Evolutionary conservation across 2,113 vertebrate genomes (phyloP).

Genomic region (Mormyrus lacerda): DNA sequence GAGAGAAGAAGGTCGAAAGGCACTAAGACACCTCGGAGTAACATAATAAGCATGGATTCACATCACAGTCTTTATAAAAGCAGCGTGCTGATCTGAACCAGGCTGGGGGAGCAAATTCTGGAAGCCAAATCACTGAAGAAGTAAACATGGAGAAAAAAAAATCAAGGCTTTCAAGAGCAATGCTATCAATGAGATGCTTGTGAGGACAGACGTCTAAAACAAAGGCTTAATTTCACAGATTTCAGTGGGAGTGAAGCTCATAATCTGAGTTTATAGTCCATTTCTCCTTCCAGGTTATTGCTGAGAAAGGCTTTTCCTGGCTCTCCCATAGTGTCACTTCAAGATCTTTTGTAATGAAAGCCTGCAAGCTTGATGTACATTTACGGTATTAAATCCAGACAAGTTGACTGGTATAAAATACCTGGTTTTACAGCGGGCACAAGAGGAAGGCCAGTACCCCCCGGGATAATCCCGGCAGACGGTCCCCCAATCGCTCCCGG

Average conservation of each 20-base stretch:
- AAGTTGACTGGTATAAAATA: conserved; percentile 21
- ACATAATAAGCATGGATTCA: neutral
- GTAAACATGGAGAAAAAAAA: neutral
- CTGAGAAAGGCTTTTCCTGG: neutral
- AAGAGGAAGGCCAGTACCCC: conserved; percentile 43
- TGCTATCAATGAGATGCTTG: neutral
- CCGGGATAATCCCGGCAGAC: conserved; percentile 27
- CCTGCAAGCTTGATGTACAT: neutral
- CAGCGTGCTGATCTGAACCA: neutral
- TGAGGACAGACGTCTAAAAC: neutral
- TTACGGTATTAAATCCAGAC: neutral
- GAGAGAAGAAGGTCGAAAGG: neutral
- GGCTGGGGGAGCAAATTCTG: neutral
- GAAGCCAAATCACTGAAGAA: neutral
- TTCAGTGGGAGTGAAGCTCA: neutral
- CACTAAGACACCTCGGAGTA: neutral
- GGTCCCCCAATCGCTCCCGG: conserved; percentile 40
- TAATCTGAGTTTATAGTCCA: neutral
- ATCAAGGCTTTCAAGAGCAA: neutral
- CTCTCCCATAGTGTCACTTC: neutral
- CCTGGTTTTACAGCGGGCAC: conserved; percentile 42
- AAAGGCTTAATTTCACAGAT: neutral
- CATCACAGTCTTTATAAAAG: neutral
- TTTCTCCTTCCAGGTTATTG: neutral
- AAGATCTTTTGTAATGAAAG: neutral